Conservation (phyloP, 2,888 invertebrate genomes). For the Lasioglossum pauxillum region DNA sequence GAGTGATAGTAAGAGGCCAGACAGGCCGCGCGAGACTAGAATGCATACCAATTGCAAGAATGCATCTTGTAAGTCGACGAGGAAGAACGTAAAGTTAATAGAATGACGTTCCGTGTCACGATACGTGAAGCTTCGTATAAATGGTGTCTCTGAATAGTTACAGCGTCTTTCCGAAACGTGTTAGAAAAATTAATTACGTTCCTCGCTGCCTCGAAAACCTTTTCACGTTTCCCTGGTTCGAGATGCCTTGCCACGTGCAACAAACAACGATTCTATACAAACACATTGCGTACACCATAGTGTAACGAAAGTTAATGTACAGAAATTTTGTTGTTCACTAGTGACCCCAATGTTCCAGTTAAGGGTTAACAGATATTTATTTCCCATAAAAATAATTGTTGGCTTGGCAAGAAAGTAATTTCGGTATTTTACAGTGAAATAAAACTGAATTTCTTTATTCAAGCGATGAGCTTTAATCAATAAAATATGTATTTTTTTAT, state of each 20-base stretch:
- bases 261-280: background rate
- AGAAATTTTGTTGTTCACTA: no score
- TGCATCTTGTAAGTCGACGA: conserved; percentile 67
- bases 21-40: conserved; percentile 55
- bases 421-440: no score
- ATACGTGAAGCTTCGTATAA: conserved; percentile 59
- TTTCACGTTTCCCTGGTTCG: background rate
- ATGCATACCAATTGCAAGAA: conserved; percentile 70
- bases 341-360: no score
- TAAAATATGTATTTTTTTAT: no score
- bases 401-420: no score
- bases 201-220: background rate
- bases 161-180: conserved; percentile 49
- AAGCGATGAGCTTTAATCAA: no score
- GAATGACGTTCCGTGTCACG: conserved; percentile 52
- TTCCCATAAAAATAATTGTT: no score
- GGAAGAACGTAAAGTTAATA: conserved; percentile 62
- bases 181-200: conserved; percentile 53
- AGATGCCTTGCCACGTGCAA: background rate
- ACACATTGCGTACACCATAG: no score
- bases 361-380: no score
- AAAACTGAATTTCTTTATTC: no score
- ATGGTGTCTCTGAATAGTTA: conserved; percentile 50
- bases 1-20: conserved; percentile 56
- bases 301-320: no score